Conservation (phyloP, 2,888 invertebrate species). For the Tholera decimalis region DNA sequence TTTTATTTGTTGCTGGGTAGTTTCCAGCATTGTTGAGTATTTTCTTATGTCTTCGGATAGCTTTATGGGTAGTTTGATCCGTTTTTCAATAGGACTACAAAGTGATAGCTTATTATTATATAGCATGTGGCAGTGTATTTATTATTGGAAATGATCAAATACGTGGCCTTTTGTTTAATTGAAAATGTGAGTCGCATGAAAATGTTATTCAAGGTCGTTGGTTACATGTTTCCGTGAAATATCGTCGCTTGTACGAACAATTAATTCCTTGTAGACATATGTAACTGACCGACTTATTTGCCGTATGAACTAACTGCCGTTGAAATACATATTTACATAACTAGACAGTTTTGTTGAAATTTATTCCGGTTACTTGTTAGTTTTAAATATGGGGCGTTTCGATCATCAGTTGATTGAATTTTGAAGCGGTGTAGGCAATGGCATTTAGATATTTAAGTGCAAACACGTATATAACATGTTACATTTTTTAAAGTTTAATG, state of each 20-base stretch:
- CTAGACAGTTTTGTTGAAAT: conserved; percentile 11
- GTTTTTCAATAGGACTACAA: too few species aligned
- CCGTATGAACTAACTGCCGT: conserved; percentile 5
- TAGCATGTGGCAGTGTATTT: neutral
- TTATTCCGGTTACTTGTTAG: neutral
- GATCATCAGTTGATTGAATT: too few species aligned
- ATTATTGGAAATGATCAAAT: neutral
- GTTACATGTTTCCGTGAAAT: neutral
- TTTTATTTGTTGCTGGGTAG: neutral
- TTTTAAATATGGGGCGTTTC: too few species aligned
- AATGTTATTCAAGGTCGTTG: neutral
- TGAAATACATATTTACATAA: conserved; percentile 6
- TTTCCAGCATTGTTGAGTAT: neutral
- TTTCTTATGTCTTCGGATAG: neutral
- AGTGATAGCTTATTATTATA: too few species aligned
- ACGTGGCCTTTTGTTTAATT: neutral
- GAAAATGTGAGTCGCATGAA: neutral
- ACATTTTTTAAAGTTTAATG: too few species aligned
- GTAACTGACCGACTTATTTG: conserved; percentile 19
- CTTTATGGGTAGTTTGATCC: too few species aligned
- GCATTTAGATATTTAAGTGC: too few species aligned
- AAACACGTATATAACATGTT: too few species aligned
- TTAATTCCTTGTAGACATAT: neutral
- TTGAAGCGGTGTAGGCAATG: too few species aligned
- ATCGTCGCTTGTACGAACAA: neutral